A percentile compares a stretch with the other conserved stretches of the same genome.
These are phyloP conservation scores for Zosterops lateralis DNA, from an alignment of 2,113 vertebrate genomes.

Conservation along the genomic window DNA sequence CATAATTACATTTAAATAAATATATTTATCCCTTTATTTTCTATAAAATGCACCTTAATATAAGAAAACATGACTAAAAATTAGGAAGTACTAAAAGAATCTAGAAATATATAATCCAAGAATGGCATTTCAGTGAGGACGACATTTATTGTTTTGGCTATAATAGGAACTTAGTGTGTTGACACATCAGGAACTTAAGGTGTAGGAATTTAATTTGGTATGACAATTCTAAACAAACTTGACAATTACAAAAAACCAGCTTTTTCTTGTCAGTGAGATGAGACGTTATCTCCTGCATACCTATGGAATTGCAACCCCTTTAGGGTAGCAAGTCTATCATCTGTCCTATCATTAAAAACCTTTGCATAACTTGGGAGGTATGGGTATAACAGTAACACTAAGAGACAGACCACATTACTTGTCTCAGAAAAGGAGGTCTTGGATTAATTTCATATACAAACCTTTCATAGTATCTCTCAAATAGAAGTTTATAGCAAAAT, in stretches of 20 bases:
- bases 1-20: background rate
- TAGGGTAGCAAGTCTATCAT: background rate
- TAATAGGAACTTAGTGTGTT: background rate
- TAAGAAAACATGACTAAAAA: background rate
- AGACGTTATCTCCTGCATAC: background rate
- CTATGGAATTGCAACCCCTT: background rate
- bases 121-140: background rate
- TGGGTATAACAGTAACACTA: background rate
- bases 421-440: background rate
- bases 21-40: background rate
- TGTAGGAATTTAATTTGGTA: background rate
- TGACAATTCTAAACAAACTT: background rate
- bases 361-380: background rate
- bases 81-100: background rate
- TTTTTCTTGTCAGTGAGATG: background rate
- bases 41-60: background rate
- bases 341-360: background rate
- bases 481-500: background rate
- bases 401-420: background rate
- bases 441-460: background rate
- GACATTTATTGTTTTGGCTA: background rate
- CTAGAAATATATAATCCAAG: background rate
- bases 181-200: background rate
- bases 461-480: background rate
- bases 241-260: background rate